Conservation (phyloP, 2,888 invertebrate species). For the Nomada ruficornis region DNA sequence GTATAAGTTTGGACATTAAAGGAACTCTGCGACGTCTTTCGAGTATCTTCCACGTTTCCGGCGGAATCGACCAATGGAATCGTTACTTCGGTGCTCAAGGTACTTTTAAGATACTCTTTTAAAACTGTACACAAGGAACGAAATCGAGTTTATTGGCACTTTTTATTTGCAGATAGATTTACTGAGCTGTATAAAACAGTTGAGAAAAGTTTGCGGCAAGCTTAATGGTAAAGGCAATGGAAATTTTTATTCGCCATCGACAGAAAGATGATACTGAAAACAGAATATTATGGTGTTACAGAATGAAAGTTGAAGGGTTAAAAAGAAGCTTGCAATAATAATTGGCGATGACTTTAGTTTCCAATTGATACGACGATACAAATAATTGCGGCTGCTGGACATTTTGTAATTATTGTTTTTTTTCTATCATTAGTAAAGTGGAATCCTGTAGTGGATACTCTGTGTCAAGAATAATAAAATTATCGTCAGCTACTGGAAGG, state of each 20-base stretch:
- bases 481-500: not conserved
- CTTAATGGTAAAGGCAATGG: too few relatives aligned
- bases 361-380: too few relatives aligned
- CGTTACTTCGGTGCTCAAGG: not conserved
- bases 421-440: not conserved
- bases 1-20: slow-evolving; percentile 32
- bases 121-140: not conserved
- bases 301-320: too few relatives aligned
- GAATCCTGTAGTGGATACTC: not conserved
- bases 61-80: not conserved
- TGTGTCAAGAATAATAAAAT: not conserved
- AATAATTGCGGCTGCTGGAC: too few relatives aligned
- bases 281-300: too few relatives aligned
- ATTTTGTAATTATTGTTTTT: too few relatives aligned
- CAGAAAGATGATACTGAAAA: too few relatives aligned
- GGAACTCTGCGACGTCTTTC: slow-evolving; percentile 25
- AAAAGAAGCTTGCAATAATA: too few relatives aligned
- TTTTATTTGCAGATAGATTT: not conserved
- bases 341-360: too few relatives aligned
- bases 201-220: too few relatives aligned
- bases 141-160: not conserved
- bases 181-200: not conserved
- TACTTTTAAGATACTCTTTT: slow-evolving; percentile 8
- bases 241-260: too few relatives aligned
- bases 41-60: slow-evolving; percentile 7